These are phyloP conservation scores for Nomada lathburiana DNA, from an alignment of 2,888 invertebrate genomes.

Conservation along the genomic window DNA sequence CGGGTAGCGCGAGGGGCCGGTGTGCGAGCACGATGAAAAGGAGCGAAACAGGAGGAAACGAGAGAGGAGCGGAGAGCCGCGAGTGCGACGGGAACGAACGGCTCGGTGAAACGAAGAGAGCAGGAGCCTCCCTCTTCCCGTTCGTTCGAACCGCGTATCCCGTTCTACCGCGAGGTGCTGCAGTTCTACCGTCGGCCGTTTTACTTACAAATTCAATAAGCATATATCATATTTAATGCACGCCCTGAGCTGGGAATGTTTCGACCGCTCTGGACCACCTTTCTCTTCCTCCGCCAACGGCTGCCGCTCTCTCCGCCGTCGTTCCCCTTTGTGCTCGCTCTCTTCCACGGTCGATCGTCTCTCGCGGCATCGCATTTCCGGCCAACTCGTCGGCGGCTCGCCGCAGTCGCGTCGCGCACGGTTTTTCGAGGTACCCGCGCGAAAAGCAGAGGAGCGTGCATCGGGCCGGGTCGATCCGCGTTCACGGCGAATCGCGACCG, in stretches of 20 bases:
- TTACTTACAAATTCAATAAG: conserved; percentile 83
- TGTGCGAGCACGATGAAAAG: conserved; percentile 35
- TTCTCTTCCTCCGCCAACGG: conserved; percentile 50
- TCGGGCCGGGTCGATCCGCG: conserved; percentile 71
- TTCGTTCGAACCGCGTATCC: conserved; percentile 45
- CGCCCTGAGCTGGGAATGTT: conserved; percentile 76
- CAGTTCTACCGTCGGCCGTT: conserved; percentile 75
- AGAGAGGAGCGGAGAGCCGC: conserved; percentile 8
- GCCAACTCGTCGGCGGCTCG: background rate
- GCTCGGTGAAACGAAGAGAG: conserved; percentile 24
- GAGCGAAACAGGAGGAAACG: conserved; percentile 19
- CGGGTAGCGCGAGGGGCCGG: conserved; percentile 25
- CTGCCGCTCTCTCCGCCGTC: conserved; percentile 25
- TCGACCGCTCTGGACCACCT: conserved; percentile 73
- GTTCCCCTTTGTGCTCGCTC: background rate
- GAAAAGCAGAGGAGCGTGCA: background rate
- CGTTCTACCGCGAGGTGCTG: conserved; percentile 68
- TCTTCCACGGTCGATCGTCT: conserved; percentile 24
- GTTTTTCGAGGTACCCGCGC: background rate
- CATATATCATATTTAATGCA: conserved; percentile 83
- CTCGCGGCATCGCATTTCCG: conserved; percentile 10
- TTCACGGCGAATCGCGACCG: conserved; percentile 45
- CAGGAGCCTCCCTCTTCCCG: conserved; percentile 24
- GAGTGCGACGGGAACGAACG: background rate
- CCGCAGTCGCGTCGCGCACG: background rate